phyloP scores from a whole-genome alignment of 2,113 vertebrate species.

The Ctenodactylus gundi region DNA sequence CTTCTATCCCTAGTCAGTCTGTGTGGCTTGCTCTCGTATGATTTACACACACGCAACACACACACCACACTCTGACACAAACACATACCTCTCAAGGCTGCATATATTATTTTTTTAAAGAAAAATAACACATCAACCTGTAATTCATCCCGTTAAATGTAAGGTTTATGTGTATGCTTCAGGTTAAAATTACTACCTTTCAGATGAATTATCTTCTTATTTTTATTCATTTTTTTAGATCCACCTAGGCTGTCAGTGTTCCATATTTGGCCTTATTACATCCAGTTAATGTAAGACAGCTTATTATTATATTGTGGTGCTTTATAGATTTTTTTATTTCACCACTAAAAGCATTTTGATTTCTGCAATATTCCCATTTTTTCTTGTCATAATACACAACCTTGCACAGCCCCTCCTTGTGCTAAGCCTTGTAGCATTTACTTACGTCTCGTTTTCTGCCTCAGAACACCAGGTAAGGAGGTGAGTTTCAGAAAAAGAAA shows the following conservation, averaged over 20 bases:
- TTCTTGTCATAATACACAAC: slow-evolving; percentile 53
- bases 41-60: no score
- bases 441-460: slow-evolving; percentile 58
- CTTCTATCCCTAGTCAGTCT: neutral
- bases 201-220: slow-evolving; percentile 26
- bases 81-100: neutral
- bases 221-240: neutral
- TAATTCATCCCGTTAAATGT: neutral
- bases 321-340: slow-evolving; percentile 71
- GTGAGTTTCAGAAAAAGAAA: slow-evolving; percentile 60
- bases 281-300: slow-evolving; percentile 51
- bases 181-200: slow-evolving; percentile 51
- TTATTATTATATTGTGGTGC: slow-evolving; percentile 53
- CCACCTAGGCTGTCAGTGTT: neutral
- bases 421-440: slow-evolving; percentile 32
- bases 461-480: slow-evolving; percentile 66
- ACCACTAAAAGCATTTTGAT: slow-evolving; percentile 58
- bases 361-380: slow-evolving; percentile 62
- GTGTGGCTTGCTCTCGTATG: neutral
- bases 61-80: neutral
- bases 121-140: neutral
- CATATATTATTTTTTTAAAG: neutral
- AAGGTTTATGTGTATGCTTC: neutral
- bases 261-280: neutral
- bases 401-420: slow-evolving; percentile 61